Evolutionary conservation across 1,140 invertebrate species (phyloP), one percentile per base, ranked within the genome.

Genomic region (Listronotus oregonensis): DNA sequence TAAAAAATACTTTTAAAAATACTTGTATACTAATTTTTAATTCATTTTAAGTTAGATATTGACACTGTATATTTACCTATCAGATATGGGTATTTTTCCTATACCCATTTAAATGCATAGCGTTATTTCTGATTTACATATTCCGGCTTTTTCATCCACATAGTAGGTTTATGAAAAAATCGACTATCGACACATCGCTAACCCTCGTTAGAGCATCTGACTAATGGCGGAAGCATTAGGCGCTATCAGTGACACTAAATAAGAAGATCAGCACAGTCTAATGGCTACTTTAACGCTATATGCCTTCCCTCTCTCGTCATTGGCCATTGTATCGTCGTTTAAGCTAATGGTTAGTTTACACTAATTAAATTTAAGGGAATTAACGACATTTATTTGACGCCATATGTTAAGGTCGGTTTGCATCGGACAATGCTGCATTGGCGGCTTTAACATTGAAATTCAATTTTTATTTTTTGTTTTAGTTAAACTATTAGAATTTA

Each of bases 171-270:
- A 7, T 10, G 21, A 51, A 56, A 59, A 59, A 59, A 43, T 59
- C 37, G 56, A 47, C 43, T 34, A 47, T 61, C 47, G 58, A 51
- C 47, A 54, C 51, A 54, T 54, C 51, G 31, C 51, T 21, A 61
- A 61, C 58, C 58, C 58, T 61, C 58, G 58, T 61, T 61, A 61
- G 21, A 51, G 44, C 58, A 61, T 61, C 58, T 51, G 58, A 51
- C 58, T 61, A 61, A 61, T 51, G 58, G 47, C 58, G 58, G 58
- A 61, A 61, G 47, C 58, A 61, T 42, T 61, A 61, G 47, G 39
- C 58, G 47, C 46, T 51, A 61, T 61, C 58, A 37, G 58, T 61
- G 58, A 61, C 58, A 61, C 58, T 61, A 61, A 61, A 61, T 61
- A 61, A 50, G 51, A 15, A 54, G 47, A 61, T 61, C 58, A 51